These are phyloP conservation scores for Myioborus miniatus DNA, from an alignment of 2,797 vertebrate species.

Conservation along the genomic window DNA sequence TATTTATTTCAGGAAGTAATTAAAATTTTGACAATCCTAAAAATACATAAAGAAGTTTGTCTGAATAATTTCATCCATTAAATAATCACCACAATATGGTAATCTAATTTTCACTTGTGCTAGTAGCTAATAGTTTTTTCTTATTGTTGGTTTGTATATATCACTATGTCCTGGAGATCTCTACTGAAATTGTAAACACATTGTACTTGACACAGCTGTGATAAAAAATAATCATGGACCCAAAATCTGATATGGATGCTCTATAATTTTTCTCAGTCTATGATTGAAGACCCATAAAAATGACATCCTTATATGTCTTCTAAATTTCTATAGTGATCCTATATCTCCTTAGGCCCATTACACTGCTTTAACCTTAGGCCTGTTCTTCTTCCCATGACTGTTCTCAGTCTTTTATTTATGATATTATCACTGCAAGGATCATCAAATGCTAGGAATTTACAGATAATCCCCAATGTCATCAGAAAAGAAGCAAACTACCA, in stretches of 20 bases:
- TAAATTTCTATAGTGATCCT: neutral
- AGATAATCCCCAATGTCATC: neutral
- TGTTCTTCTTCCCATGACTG: neutral
- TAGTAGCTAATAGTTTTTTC: neutral
- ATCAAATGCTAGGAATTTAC: neutral
- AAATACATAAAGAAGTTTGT: neutral
- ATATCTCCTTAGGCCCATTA: neutral
- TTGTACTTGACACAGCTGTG: neutral
- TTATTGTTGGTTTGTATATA: neutral
- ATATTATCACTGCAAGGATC: neutral
- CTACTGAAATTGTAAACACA: neutral
- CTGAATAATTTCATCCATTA: neutral
- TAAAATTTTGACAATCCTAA: neutral
- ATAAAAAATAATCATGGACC: neutral
- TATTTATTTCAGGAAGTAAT: neutral
- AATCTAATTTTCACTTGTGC: neutral
- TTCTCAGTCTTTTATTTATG: neutral
- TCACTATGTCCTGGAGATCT: neutral
- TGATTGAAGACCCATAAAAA: neutral
- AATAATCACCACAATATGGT: rapidly evolving
- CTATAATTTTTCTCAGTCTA: neutral
- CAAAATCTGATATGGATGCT: neutral
- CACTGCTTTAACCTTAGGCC: neutral
- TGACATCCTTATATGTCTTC: neutral
- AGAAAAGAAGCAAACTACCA: neutral